Percentiles rank a stretch among this genome's conserved stretches.
Conservation (phyloP, 35 echinoderm and acorn worm species). For the Apostichopus californicus region DNA sequence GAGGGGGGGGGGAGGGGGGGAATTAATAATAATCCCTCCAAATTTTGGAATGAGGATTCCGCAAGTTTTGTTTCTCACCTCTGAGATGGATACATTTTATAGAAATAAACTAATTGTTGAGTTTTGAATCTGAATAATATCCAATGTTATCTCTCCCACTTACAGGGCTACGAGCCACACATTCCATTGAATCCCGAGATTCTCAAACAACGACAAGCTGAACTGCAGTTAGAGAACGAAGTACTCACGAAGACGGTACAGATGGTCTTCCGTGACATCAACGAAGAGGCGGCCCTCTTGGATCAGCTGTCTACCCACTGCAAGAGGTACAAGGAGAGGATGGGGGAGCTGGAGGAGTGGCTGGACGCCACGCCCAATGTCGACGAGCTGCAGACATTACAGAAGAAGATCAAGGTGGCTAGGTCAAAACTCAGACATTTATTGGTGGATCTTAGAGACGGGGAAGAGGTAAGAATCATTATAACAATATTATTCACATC, state of each 20-base stretch:
- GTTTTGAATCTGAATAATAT: neutral
- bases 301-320: conserved; percentile 35
- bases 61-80: too few species aligned
- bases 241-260: conserved; percentile 32
- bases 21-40: too few species aligned
- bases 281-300: neutral
- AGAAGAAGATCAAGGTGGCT: conserved; percentile 53
- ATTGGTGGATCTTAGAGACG: conserved; percentile 41
- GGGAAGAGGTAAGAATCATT: neutral
- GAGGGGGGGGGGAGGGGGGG: too few species aligned
- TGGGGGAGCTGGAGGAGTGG: conserved; percentile 11
- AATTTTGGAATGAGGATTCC: too few species aligned
- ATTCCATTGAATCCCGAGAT: conserved; percentile 21
- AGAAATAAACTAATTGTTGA: too few species aligned
- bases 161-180: conserved; percentile 34
- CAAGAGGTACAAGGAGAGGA: conserved; percentile 31
- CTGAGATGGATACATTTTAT: too few species aligned
- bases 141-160: neutral
- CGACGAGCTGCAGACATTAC: conserved; percentile 36
- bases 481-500: too few species aligned
- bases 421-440: conserved; percentile 43
- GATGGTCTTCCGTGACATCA: neutral
- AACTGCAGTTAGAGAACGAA: conserved; percentile 18
- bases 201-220: conserved; percentile 13
- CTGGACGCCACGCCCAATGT: conserved; percentile 5